Conservation (phyloP, 2,888 invertebrate species). For the Apamea sordens region DNA sequence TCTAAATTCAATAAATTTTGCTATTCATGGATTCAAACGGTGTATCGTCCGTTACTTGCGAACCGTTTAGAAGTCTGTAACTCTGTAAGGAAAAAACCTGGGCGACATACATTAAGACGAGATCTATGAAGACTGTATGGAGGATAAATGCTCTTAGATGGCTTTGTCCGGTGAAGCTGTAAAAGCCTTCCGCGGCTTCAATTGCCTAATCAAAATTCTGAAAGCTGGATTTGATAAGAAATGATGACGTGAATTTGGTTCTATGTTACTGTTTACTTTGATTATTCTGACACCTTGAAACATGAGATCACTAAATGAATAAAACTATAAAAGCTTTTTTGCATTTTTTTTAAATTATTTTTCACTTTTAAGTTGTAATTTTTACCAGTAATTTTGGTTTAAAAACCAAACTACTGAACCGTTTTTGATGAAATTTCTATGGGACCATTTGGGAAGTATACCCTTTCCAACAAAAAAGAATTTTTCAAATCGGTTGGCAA, state of each 20-base stretch:
- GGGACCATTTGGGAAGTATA: too few relatives aligned
- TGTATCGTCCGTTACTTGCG: constrained; percentile 48
- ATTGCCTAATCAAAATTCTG: constrained; percentile 7
- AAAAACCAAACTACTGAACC: too few relatives aligned
- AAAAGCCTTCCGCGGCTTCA: constrained; percentile 1
- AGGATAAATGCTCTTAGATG: constrained; percentile 9
- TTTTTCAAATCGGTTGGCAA: too few relatives aligned
- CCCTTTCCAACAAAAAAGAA: too few relatives aligned
- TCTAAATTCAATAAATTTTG: constrained; percentile 60
- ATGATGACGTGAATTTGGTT: not conserved
- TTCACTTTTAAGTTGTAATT: too few relatives aligned
- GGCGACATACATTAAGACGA: constrained; percentile 31
- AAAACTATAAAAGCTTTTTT: too few relatives aligned
- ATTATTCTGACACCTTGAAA: not conserved
- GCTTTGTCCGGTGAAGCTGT: constrained; percentile 10
- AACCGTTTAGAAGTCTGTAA: constrained; percentile 41
- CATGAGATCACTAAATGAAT: too few relatives aligned
- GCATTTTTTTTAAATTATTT: too few relatives aligned
- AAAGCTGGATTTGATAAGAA: not conserved
- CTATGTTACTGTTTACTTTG: not conserved
- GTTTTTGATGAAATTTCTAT: too few relatives aligned
- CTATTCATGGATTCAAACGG: constrained; percentile 63
- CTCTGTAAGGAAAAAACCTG: constrained; percentile 31
- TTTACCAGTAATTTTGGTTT: too few relatives aligned
- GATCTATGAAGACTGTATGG: constrained; percentile 30